Evolutionary conservation across 2,888 invertebrate species (phyloP).

Genomic region (Drosophila lutescens): DNA sequence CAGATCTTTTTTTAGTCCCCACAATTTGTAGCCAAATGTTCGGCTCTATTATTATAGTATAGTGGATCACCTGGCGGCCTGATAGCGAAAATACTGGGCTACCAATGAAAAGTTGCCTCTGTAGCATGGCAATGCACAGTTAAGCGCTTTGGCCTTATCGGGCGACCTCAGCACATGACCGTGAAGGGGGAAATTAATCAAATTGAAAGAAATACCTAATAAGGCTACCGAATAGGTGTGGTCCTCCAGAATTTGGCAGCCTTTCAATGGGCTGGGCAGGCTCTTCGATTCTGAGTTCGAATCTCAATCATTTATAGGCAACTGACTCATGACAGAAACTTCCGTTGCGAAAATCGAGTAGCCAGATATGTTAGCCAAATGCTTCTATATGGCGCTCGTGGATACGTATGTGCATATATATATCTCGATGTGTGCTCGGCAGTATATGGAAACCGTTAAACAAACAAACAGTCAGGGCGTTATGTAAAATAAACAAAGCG

Average conservation of each 20-base stretch:
- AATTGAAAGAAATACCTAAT: conserved; percentile 27
- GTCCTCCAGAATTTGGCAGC: conserved; percentile 22
- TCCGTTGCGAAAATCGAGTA: conserved; percentile 70
- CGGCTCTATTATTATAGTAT: conserved; percentile 1
- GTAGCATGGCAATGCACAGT: conserved; percentile 42
- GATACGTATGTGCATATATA: not conserved
- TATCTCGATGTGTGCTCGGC: conserved; percentile 11
- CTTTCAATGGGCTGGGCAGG: conserved; percentile 27
- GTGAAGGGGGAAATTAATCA: conserved; percentile 60
- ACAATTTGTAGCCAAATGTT: conserved; percentile 20
- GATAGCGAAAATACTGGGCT: conserved; percentile 26
- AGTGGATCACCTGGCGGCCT: conserved; percentile 28
- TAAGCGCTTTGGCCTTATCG: conserved; percentile 54
- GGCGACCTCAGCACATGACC: conserved; percentile 66
- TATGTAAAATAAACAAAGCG: conserved; percentile 65
- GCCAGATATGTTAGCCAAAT: conserved; percentile 50
- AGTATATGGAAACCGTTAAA: conserved; percentile 63
- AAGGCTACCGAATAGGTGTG: conserved; percentile 40
- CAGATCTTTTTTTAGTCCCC: conserved; percentile 24
- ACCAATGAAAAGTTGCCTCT: conserved; percentile 13
- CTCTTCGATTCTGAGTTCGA: conserved; percentile 30
- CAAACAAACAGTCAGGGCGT: conserved; percentile 56
- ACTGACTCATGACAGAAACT: conserved; percentile 69
- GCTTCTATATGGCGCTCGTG: conserved; percentile 38
- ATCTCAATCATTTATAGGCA: conserved; percentile 57